Evolutionary conservation across 2,888 invertebrate species (phyloP), one percentile per base, ranked within the genome.

Genomic region (Dendrolimus pini): DNA sequence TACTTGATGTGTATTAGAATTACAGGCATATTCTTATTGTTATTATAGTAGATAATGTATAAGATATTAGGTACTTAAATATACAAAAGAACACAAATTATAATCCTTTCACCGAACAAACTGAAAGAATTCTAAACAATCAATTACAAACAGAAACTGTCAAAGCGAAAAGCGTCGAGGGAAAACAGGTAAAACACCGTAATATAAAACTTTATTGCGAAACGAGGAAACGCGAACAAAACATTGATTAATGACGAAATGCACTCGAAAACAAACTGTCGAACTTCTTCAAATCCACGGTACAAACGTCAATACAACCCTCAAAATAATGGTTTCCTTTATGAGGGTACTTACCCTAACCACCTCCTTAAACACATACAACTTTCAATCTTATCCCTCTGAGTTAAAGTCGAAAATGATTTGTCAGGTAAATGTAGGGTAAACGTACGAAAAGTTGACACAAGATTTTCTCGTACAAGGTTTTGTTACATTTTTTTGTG

Each of bases 181-280:
- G 75, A 73, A 80, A 87, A 78, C 89, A 88, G 89, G 88, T 89
- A 84, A 82, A 86, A 83, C 82, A 76, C 75, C 53, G 54, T 75
- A 83, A 82, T 78, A 83, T 79, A 86, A 84, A 83, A 83, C 78
- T 73, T 68, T 47, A 47, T 47, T 47, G 47, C 47, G 47, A 47
- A 47, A 47, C 66, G 67, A 62, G 65, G 69, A 63, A 74, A 75
- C 70, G 72, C 73, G 78, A 89, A 90, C 89, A 89, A 89, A 89
- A 88, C 88, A 86, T 84, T 90, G 86, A 89, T 90, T 85, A 88
- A 90, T 91, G 87, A 87, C 77, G 70, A 88, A 90, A 90, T 91
- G 91, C 91, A 91, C 91, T 91, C 85, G 89, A 84, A 83, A 85
- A 88, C 89, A 87, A 89, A 90, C 89, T 89, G 89, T 89, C 89